Evolutionary conservation across 2,113 vertebrate genomes (phyloP).

Genomic region (Brevimyrus niger): DNA sequence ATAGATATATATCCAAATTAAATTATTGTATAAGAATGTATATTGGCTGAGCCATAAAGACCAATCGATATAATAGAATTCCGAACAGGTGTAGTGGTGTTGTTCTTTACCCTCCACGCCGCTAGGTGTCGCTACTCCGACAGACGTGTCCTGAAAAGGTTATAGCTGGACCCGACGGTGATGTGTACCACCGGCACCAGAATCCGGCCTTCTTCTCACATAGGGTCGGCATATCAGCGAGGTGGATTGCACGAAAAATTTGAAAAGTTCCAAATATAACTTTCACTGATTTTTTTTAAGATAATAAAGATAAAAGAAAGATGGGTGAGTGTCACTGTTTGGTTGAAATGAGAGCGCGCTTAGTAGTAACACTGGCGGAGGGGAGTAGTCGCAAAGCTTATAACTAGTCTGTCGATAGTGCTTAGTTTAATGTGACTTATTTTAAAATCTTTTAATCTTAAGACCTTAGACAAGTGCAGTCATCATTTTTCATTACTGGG

Average conservation of each 20-base stretch:
- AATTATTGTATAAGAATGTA: not conserved
- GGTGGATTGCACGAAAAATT: not conserved
- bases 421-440: not conserved
- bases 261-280: not conserved
- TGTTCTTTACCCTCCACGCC: not conserved
- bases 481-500: not conserved
- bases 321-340: conserved; percentile 13
- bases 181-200: not conserved
- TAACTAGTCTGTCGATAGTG: not conserved
- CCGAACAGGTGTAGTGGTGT: not conserved
- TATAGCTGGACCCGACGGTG: not conserved
- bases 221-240: not conserved
- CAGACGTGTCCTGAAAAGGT: not conserved
- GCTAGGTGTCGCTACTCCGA: not conserved
- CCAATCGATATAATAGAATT: not conserved
- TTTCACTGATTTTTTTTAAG: not conserved
- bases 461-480: not conserved
- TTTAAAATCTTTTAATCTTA: not conserved
- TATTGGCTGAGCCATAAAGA: not conserved
- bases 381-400: not conserved
- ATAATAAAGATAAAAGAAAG: not conserved
- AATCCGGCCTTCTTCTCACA: not conserved
- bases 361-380: not conserved
- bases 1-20: not conserved
- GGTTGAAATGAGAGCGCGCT: not conserved